Evolutionary conservation across 2,888 invertebrate species (phyloP).

Genomic region (Sarcophaga carnaria): DNA sequence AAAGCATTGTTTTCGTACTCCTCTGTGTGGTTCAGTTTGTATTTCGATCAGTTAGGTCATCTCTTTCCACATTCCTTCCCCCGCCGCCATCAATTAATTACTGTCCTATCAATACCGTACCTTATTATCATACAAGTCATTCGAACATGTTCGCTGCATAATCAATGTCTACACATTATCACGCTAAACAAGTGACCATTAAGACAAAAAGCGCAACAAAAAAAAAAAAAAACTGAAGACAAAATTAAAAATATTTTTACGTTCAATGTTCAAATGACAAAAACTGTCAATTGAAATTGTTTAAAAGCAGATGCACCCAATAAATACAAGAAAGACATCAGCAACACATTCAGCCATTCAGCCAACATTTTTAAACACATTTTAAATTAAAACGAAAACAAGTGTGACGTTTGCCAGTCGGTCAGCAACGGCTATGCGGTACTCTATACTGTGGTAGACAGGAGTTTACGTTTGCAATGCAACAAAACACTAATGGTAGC

Average conservation of each 20-base stretch:
- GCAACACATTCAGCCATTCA: constrained; percentile 48
- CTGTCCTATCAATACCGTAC: too few species aligned
- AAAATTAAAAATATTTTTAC: constrained; percentile 37
- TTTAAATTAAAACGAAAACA: constrained; percentile 60
- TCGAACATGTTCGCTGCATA: not conserved
- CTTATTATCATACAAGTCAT: too few species aligned
- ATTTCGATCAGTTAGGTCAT: too few species aligned
- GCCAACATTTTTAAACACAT: constrained; percentile 57
- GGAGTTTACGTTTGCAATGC: too few species aligned
- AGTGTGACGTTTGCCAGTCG: not conserved
- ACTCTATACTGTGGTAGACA: too few species aligned
- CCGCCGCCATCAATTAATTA: too few species aligned
- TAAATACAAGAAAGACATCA: constrained; percentile 1
- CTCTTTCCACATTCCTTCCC: too few species aligned
- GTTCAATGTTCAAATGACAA: constrained; percentile 64
- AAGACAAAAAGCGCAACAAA: constrained; percentile 5
- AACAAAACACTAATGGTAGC: too few species aligned
- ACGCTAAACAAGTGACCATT: not conserved
- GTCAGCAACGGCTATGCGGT: too few species aligned
- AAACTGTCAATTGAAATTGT: constrained; percentile 66
- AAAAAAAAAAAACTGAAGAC: not conserved
- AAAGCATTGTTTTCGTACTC: too few species aligned
- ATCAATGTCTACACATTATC: not conserved
- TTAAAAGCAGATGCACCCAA: constrained; percentile 57
- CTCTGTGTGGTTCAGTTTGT: too few species aligned